These are phyloP conservation scores for Morus bassanus DNA, from an alignment of 2,797 vertebrate genomes.

Conservation along the genomic window DNA sequence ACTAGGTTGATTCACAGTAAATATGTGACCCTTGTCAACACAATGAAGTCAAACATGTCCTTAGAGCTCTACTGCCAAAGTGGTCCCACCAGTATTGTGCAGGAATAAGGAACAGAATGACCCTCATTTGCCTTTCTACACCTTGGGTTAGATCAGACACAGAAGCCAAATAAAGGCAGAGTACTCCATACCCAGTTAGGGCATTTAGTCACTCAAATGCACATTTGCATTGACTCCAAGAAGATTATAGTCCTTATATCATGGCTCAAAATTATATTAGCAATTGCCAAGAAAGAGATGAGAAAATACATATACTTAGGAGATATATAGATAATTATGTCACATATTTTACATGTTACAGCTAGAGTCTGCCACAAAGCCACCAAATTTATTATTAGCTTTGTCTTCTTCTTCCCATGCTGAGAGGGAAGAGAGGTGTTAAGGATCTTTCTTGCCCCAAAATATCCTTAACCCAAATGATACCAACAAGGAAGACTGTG, in stretches of 20 bases:
- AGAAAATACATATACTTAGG: not conserved
- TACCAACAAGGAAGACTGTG: not conserved
- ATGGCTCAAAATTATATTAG: not conserved
- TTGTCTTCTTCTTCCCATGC: not conserved
- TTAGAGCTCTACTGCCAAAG: not conserved
- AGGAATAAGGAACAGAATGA: not conserved
- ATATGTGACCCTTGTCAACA: not conserved
- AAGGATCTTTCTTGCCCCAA: not conserved
- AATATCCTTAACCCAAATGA: not conserved
- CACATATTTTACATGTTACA: not conserved
- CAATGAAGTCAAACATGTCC: not conserved
- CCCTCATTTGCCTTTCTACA: not conserved
- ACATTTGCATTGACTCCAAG: not conserved
- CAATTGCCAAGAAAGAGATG: not conserved
- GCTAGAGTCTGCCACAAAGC: not conserved
- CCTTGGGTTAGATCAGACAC: not conserved
- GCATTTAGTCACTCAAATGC: not conserved
- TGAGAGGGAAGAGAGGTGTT: not conserved
- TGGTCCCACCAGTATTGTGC: not conserved
- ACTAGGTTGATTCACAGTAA: not conserved
- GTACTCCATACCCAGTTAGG: fast-evolving
- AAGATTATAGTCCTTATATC: not conserved
- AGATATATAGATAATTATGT: not conserved
- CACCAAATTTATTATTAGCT: not conserved
- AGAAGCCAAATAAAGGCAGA: not conserved